phyloP scores from a whole-genome alignment of 2,113 vertebrate species.

The Corvus hawaiiensis region DNA sequence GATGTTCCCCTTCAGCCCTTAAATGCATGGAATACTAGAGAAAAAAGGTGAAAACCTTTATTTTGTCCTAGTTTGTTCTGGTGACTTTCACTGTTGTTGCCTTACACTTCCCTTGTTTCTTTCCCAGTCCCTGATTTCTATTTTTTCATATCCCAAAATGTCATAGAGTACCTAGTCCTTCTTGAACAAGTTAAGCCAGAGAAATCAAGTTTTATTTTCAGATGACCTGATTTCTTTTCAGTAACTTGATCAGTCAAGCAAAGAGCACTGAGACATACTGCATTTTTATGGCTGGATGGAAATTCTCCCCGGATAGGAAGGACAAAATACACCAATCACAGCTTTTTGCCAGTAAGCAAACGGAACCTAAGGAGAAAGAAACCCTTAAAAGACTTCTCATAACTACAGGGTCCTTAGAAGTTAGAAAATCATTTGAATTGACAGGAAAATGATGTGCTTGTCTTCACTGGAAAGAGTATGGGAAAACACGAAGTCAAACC shows the following conservation, averaged over 20 bases:
- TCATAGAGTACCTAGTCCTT: background rate
- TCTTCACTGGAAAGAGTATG: background rate
- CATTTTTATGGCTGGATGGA: background rate
- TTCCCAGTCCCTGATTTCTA: background rate
- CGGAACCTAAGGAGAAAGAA: background rate
- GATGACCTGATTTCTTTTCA: background rate
- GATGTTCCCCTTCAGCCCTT: background rate
- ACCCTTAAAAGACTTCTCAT: background rate
- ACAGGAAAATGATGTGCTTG: background rate
- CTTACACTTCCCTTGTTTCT: background rate
- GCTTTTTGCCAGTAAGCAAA: background rate
- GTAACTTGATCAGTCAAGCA: background rate
- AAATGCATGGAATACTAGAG: background rate
- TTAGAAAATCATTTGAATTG: background rate
- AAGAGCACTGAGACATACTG: background rate
- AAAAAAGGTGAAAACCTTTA: background rate
- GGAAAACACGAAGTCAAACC: background rate
- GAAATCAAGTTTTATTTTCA: conserved; percentile 22
- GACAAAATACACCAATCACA: background rate
- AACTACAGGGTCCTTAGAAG: background rate
- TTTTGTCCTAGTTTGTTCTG: background rate
- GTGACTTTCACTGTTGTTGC: background rate
- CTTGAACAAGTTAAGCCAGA: background rate
- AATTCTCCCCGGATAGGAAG: background rate
- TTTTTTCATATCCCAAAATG: background rate